Conservation (phyloP, 2,113 vertebrate species). For the Abramis brama region DNA sequence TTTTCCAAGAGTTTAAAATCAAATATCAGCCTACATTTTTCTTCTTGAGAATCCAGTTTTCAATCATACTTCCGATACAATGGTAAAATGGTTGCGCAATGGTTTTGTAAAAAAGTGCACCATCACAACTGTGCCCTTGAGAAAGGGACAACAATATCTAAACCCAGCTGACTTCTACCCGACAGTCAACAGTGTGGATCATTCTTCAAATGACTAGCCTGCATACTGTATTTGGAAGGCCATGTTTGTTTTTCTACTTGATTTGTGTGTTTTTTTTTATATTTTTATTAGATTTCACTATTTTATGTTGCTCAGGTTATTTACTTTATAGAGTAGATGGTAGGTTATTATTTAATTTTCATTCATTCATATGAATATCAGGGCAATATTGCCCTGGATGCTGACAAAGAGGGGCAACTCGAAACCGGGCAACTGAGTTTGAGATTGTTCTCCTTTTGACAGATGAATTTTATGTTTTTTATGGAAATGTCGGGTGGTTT, state of each 20-base stretch:
- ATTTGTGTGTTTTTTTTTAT: neutral
- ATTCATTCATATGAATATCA: neutral
- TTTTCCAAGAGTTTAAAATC: neutral
- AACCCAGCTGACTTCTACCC: too few relatives aligned
- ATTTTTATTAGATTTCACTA: neutral
- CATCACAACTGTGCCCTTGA: neutral
- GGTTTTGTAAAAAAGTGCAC: neutral
- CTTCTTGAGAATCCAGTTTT: neutral
- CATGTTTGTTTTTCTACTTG: neutral
- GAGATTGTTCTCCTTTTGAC: slow-evolving; percentile 51
- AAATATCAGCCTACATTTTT: neutral
- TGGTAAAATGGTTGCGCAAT: neutral
- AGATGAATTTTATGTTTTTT: slow-evolving; percentile 37
- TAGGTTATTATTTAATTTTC: neutral
- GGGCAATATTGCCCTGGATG: slow-evolving; percentile 36
- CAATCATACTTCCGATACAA: neutral
- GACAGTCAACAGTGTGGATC: too few relatives aligned
- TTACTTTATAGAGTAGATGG: neutral
- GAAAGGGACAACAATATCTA: neutral
- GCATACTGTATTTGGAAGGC: neutral
- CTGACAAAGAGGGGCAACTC: slow-evolving; percentile 36
- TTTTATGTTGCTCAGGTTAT: neutral
- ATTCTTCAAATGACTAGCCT: too few relatives aligned
- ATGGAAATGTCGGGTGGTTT: slow-evolving; percentile 50
- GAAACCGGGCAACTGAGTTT: slow-evolving; percentile 48